Evolutionary conservation across 2,797 vertebrate species (phyloP), one percentile per base, ranked within the genome.

Genomic region (Myotis vivesi): DNA sequence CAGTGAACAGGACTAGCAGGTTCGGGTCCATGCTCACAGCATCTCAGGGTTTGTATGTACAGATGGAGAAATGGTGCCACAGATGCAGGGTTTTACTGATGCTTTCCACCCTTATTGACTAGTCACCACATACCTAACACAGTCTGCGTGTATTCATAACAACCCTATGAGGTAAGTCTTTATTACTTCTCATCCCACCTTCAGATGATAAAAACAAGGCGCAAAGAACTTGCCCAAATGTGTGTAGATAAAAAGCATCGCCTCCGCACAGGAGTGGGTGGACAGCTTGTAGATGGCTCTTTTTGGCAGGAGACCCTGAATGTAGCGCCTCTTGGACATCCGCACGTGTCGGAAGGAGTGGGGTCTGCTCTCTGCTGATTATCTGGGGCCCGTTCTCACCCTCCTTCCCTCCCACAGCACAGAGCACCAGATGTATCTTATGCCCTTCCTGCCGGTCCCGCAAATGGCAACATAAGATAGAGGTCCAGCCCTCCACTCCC

Each of bases 231-330:
- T 17, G 41, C 8, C 38, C 79, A 41, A 17, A n/a, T 25, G 13
- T 17, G 19, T 62, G 3, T 23, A 87, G 80, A 87, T 73, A 19
- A 16, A 68, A 73, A 89, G 46, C 84, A 62, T 81, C 92, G 33
- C 80, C 72, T 71, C 22, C 17, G 49, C 44, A 73, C 44, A 59
- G 16, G 66, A 46, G 28, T 5, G 4, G 41, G 8, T 8, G 17
- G 36, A 49, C 28, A 4, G 25, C 49, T 57, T 46, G 73, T 46
- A 19, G 38, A 38, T 3, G n/a, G 66, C 90, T 49, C 22, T 22
- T 66, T 38, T 41, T 23, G 53, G 92, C 15, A 0, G 1, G 30
- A 30, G 1, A 17, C 53, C 30, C 0, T 0, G 36, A 17, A 28
- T 0, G 2, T 10, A 30, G 41, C 1, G 4, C 57, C 49, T 46